These are phyloP conservation scores for Halocaridina rubra DNA, from an alignment of 2,888 invertebrate genomes.

Conservation along the genomic window DNA sequence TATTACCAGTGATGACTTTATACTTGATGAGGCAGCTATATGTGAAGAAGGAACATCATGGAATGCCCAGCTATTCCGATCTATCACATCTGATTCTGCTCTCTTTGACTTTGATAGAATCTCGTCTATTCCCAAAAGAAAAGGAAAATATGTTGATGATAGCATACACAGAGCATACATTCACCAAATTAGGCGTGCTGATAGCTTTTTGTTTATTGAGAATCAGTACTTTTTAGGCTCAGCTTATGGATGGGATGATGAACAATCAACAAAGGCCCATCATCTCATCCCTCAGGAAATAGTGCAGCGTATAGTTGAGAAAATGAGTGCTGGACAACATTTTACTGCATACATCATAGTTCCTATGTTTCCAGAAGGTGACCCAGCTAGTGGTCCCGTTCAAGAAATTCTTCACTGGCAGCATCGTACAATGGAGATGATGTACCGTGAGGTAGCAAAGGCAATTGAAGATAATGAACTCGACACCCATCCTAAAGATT, in stretches of 20 bases:
- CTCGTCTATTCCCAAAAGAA: conserved; percentile 52
- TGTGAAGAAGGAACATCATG: conserved; percentile 46
- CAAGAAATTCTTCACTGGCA: conserved; percentile 64
- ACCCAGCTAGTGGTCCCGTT: conserved; percentile 61
- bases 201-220: conserved; percentile 63
- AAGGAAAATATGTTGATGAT: conserved; percentile 63
- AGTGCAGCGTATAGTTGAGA: conserved; percentile 62
- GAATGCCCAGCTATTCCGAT: conserved; percentile 62
- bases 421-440: conserved; percentile 64
- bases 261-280: conserved; percentile 61
- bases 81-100: conserved; percentile 61
- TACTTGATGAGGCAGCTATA: conserved; percentile 41
- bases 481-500: conserved; percentile 63
- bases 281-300: conserved; percentile 64
- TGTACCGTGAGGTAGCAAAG: conserved; percentile 58
- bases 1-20: conserved; percentile 53
- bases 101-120: conserved; percentile 56
- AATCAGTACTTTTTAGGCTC: conserved; percentile 64
- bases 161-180: conserved; percentile 63
- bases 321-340: conserved; percentile 60
- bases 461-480: conserved; percentile 60
- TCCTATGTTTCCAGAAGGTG: conserved; percentile 64
- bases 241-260: conserved; percentile 63
- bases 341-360: conserved; percentile 59
- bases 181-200: conserved; percentile 63